Base-by-base conservation (phyloP, 1,140 invertebrate species). In the Euschistus heros region DNA sequence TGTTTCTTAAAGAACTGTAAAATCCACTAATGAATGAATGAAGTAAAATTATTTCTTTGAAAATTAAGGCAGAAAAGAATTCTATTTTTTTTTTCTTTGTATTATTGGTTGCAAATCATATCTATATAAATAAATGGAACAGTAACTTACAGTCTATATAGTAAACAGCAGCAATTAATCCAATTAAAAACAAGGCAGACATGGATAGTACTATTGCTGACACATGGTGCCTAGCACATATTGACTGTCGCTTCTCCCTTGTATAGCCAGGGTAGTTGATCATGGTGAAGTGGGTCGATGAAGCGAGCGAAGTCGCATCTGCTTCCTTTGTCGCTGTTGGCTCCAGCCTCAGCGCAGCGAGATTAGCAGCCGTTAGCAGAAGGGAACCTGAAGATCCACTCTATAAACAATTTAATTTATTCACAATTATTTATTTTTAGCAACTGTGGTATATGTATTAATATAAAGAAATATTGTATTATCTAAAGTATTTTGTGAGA, bases 281-380 rank as follows among this genome's bases (percentile, higher is more conserved):
- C 47, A 91, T 86, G 6, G 88, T 91, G 73, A 91, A 91, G 75
- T 91, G 87, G 64, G 87, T 90, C 65, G 87, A 90, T 74, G 87
- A 89, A 30, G 87, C 87, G 65, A 89, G 78, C n/a, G 87, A 90
- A 22, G 80, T 79, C 42, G 81, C 81, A 70, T 89, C 87, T 61
- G 80, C 72, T 47, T 67, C 61, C 46, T 70, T 70, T 70, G 68
- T 74, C 75, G 66, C 72, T 72, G 70, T 71, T 75, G 52, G 80
- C 78, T 67, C 81, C 79, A 73, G 85, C 80, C 72, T 87, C 79
- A 83, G 76, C 37, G 77, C 80, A 54, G 81, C 80, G 72, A 89
- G 76, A 75, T 89, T 87, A 18, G 86, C 87, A 42, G 86, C 86
- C 70, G 85, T 89, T 70, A 90, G 75, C 50, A 90, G 77, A 67